Base-by-base conservation (phyloP, 2,888 invertebrate species). In the Aphodius sticticus region DNA sequence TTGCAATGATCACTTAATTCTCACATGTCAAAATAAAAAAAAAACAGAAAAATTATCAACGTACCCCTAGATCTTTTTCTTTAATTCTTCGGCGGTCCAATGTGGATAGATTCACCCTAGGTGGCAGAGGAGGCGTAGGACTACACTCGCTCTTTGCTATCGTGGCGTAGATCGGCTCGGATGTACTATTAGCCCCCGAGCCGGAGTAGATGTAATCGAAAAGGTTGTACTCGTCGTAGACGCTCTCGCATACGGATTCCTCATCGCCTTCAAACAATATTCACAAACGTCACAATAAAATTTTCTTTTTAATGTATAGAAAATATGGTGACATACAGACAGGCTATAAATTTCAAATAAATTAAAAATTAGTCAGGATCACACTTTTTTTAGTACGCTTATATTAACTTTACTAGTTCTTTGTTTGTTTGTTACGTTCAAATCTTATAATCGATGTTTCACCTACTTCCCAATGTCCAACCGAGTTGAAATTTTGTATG, bases 161-260 rank as follows among this genome's bases (percentile, higher is more conserved):
- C 69, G 94, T 93, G 53, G 93, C 94, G 86, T 94, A 94, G 79
- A 94, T 92, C 6, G 94, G 94, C 88, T 94, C 94, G 5, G 92
- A 91, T 78, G 91, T 88, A 81, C 93, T 93, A 85, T 92, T 93
- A 85, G 92, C 93, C 82, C 93, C 92, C 53, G 91, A 91, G 69
- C 91, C 91, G 38, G 90, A 89, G 86, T 94, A 94, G 88, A 95
- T 92, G 87, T 94, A 95, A 87, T 95, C 95, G 85, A 95, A 94
- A n/a, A 94, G 95, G 88, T 95, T 94, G 86, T 94, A 94, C 81
- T 94, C 93, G 85, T 95, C 94, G 85, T 95, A 95, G 82, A 95
- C 93, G 77, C 93, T 94, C 80, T 90, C 92, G 83, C 92, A 91
- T 83, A 93, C 91, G 26, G 93, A 93, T 82, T 90, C 90, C 80